Evolutionary conservation across 2,113 vertebrate species (phyloP).

Genomic region (Microtus ochrogaster): DNA sequence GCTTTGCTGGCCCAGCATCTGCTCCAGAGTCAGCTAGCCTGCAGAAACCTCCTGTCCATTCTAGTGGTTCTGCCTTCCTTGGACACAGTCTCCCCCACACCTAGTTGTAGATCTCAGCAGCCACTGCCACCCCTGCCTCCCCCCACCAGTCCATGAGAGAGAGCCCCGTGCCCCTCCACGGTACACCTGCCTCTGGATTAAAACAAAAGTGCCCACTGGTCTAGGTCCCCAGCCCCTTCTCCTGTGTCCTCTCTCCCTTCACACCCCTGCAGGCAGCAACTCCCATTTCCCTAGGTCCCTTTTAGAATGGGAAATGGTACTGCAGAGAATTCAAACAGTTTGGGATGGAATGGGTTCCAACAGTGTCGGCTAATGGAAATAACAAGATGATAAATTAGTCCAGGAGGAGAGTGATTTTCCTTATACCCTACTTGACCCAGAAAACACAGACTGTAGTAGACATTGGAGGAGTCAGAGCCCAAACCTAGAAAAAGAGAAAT

Average conservation of each 20-base stretch:
- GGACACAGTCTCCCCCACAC: not conserved
- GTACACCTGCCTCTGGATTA: not conserved
- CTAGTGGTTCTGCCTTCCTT: not conserved
- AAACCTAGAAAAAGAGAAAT: slow-evolving; percentile 12
- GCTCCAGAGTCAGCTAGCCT: not conserved
- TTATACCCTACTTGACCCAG: slow-evolving; percentile 60
- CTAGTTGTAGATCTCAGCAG: not conserved
- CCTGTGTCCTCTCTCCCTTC: not conserved
- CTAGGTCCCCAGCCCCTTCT: not conserved
- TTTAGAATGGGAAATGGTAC: not conserved
- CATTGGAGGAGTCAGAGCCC: slow-evolving; percentile 41
- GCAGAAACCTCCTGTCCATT: not conserved
- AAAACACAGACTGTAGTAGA: slow-evolving; percentile 24
- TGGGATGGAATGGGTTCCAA: not conserved
- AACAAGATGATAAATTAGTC: slow-evolving; percentile 72
- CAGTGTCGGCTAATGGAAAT: slow-evolving; percentile 64
- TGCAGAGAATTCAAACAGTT: slow-evolving; percentile 61
- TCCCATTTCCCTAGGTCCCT: not conserved
- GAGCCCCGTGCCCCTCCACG: not conserved
- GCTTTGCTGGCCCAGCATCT: not conserved
- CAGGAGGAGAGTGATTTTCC: slow-evolving; percentile 46
- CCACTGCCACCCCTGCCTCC: not conserved
- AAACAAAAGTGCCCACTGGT: not conserved
- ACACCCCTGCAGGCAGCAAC: not conserved
- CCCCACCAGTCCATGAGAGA: not conserved